phyloP scores from a whole-genome alignment of 37 sponge, comb jelly and placozoan species.

The Eunapius fragilis region DNA sequence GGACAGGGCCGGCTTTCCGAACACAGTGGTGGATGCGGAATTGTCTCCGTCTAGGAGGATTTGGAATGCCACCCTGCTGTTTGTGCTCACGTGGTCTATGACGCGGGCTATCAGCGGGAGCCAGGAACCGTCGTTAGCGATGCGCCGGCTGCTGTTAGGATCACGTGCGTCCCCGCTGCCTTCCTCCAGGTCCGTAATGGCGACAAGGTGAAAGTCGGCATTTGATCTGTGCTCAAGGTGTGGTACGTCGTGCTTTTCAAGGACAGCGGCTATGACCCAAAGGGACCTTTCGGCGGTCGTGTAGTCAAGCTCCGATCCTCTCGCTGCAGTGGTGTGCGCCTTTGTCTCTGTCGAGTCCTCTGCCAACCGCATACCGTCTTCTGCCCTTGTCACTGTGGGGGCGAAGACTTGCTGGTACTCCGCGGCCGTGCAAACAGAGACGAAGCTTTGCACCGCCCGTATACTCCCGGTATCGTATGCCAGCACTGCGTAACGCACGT shows the following conservation, averaged over 20 bases:
- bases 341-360: neutral
- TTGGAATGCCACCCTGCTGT: conserved; percentile 13
- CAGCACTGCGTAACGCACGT: neutral
- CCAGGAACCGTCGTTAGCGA: neutral
- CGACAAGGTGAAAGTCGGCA: conserved; percentile 25
- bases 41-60: conserved; percentile 12
- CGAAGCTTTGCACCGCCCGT: neutral
- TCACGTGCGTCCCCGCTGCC: neutral
- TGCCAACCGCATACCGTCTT: neutral
- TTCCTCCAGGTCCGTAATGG: neutral
- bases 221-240: neutral
- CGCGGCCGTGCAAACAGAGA: neutral
- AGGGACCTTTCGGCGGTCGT: neutral
- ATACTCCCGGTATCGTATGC: neutral
- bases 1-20: conserved; percentile 42
- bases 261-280: neutral
- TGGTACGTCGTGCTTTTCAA: neutral
- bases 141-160: neutral
- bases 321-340: neutral
- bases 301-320: neutral
- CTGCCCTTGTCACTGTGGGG: neutral
- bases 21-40: neutral
- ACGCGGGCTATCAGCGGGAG: neutral
- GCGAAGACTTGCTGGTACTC: neutral
- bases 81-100: neutral